These are phyloP conservation scores for Euwallacea similis DNA, from an alignment of 1,140 invertebrate species.

Conservation along the genomic window DNA sequence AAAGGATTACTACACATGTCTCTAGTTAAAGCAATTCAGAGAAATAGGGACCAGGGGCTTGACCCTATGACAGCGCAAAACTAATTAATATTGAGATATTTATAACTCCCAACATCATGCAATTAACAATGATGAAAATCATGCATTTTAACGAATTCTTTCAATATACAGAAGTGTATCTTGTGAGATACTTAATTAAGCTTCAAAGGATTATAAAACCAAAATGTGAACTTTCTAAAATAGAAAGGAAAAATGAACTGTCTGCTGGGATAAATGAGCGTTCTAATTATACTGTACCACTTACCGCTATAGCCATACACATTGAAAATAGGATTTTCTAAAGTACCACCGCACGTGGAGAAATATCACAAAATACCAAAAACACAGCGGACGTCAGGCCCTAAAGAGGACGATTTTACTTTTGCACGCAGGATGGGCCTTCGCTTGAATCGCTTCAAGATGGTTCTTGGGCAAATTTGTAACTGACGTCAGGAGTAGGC, in stretches of 20 bases:
- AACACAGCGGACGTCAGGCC: conserved; percentile 34
- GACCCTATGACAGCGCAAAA: no score
- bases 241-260: conserved; percentile 10
- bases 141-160: no score
- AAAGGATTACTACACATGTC: no score
- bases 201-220: no score
- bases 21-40: no score
- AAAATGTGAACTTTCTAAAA: conserved; percentile 20
- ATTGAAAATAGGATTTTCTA: conserved; percentile 61
- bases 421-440: conserved; percentile 44
- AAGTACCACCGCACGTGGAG: conserved; percentile 43
- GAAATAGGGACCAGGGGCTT: no score
- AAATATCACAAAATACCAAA: conserved; percentile 32
- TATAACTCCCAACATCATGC: neutral
- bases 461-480: conserved; percentile 43
- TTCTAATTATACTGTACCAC: conserved; percentile 42
- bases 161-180: no score
- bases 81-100: no score
- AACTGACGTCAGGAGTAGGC: conserved; percentile 20
- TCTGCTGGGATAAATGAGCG: neutral
- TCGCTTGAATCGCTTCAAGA: conserved; percentile 33
- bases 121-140: conserved; percentile 20
- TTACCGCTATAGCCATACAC: conserved; percentile 66
- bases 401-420: conserved; percentile 28
- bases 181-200: no score